Evolutionary conservation across 92 coral and sea anemone species (phyloP).

Genomic region (Parazoanthus swiftii): DNA sequence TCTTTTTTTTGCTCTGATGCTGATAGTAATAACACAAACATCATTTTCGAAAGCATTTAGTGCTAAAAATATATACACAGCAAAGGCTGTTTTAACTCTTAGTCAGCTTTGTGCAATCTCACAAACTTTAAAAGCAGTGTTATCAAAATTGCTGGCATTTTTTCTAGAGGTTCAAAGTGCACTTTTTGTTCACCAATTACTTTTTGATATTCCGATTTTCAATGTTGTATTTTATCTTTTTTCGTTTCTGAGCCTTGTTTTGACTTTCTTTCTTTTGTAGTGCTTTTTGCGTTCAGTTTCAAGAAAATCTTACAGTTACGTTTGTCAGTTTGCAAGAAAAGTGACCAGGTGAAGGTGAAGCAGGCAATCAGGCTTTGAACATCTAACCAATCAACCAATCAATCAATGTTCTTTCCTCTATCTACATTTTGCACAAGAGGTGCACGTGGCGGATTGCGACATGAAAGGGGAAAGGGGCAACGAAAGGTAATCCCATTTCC

Average conservation of each 20-base stretch:
- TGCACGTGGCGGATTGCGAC: background rate
- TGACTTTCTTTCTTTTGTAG: background rate
- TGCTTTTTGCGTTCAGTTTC: background rate
- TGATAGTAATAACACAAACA: too few relatives aligned
- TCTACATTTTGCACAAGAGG: too few relatives aligned
- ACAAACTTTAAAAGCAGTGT: background rate
- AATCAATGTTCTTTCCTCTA: too few relatives aligned
- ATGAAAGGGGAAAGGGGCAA: background rate
- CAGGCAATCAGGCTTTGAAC: too few relatives aligned
- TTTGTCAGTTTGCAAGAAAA: background rate
- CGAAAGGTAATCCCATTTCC: background rate
- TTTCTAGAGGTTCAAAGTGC: background rate
- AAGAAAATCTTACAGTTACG: background rate
- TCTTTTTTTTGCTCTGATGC: too few relatives aligned
- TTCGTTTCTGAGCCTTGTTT: background rate
- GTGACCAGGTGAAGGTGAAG: too few relatives aligned
- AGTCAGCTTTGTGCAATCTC: background rate
- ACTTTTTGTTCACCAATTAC: background rate
- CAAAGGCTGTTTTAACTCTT: background rate
- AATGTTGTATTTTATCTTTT: background rate
- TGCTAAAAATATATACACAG: background rate
- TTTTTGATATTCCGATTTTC: background rate
- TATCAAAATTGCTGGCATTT: conserved; percentile 1
- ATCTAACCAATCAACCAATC: too few relatives aligned
- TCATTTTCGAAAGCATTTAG: too few relatives aligned